Evolutionary conservation across 2,113 vertebrate genomes (phyloP), one percentile per base, ranked within the genome.

Genomic region (Otolemur garnettii): DNA sequence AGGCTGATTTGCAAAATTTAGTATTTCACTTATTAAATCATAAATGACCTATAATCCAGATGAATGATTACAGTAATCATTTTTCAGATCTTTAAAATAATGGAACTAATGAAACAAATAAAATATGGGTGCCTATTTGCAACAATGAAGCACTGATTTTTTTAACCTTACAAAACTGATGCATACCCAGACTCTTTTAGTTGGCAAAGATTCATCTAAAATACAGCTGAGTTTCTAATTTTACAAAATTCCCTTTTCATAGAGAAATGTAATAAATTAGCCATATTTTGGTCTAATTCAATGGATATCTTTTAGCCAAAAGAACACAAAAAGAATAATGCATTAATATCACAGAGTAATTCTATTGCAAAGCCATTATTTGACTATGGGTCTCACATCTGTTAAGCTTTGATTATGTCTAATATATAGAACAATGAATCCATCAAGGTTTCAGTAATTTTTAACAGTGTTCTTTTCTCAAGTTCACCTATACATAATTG

Each of bases 11-110:
- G 28, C 53, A 96, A 90, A 93, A 60, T 28, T 84, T 87, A 91
- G 24, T 55, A 35, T 50, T 91, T 85, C 21, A 69, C 66, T 95
- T 80, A 89, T n/a, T 68, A 94, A 93, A 94, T 66, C 21, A 50
- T 30, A 91, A 80, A 90, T 45, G 45, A 75, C 7, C 33, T 85
- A 81, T 74, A 95, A 88, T 94, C 55, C 21, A 95, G 55, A 38
- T 17, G 57, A 91, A 92, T 80, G 9, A 87, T 42, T 79, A 92
- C 0, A 92, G 57, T 83, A 60, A 42, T 21, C 82, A 71, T 62
- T 66, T 90, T 62, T 75, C 62, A 91, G 18, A 62, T 77, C 38
- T 57, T 84, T 92, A 85, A 92, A 95, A 80, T 94, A 94, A 93
- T 28, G n/a, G 33, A 79, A 66, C 42, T 82, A 92, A 82, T 60